Conservation (phyloP, 2,888 invertebrate species). For the Meloe dianella region DNA sequence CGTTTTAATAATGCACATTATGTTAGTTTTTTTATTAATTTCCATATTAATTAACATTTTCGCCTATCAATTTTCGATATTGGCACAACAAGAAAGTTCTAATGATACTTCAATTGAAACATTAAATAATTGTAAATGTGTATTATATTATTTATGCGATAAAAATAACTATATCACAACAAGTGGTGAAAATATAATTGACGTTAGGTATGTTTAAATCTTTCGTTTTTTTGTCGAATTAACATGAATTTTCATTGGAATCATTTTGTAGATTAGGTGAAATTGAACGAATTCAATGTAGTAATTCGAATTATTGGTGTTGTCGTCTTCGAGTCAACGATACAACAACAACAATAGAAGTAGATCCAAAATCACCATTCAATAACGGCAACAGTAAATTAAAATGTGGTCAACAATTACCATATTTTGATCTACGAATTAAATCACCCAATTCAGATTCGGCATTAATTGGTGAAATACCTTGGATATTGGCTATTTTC, state of each 20-base stretch:
- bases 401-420: conserved; percentile 35
- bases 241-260: conserved; percentile 15
- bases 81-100: background rate
- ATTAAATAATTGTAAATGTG: conserved; percentile 39
- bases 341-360: conserved; percentile 1
- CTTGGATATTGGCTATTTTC: conserved; percentile 43
- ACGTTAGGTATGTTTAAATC: conserved; percentile 26
- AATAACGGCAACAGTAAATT: background rate
- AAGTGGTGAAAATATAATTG: conserved; percentile 28
- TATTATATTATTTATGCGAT: conserved; percentile 38
- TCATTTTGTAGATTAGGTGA: conserved; percentile 15
- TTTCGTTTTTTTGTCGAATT: background rate
- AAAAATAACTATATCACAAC: conserved; percentile 37
- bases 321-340: conserved; percentile 19
- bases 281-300: conserved; percentile 9
- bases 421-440: conserved; percentile 36
- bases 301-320: conserved; percentile 17
- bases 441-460: conserved; percentile 15
- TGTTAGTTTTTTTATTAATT: background rate
- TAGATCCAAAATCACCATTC: background rate
- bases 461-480: conserved; percentile 38
- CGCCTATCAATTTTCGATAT: background rate
- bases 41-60: background rate
- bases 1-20: background rate
- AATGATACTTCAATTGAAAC: conserved; percentile 32